These are phyloP conservation scores for Yponomeuta evonymella DNA, from an alignment of 2,888 invertebrate genomes.

Conservation along the genomic window DNA sequence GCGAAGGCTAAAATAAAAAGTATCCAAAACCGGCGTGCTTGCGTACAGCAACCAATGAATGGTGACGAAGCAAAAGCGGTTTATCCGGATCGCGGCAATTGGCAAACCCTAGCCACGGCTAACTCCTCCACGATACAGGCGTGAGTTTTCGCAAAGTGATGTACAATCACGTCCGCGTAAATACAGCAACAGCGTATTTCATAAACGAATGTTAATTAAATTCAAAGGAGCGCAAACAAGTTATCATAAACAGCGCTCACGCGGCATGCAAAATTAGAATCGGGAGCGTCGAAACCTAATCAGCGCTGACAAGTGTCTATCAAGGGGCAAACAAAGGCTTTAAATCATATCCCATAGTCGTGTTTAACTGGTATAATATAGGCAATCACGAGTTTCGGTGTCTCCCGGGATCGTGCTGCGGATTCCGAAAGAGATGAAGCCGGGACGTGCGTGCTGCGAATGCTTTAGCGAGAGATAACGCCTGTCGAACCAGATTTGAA, in stretches of 20 bases:
- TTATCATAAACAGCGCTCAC: not conserved
- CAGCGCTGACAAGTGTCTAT: slow-evolving; percentile 21
- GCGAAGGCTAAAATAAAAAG: too few species aligned
- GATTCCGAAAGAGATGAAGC: slow-evolving; percentile 39
- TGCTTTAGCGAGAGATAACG: slow-evolving; percentile 49
- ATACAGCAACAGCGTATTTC: not conserved
- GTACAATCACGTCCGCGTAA: too few species aligned
- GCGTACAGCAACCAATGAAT: too few species aligned
- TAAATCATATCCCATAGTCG: slow-evolving; percentile 28
- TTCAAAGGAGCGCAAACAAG: not conserved
- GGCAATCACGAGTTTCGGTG: slow-evolving; percentile 58
- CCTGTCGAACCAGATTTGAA: slow-evolving; percentile 66
- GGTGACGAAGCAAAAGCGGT: too few species aligned
- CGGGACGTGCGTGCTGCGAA: slow-evolving; percentile 55
- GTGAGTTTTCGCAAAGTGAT: too few species aligned
- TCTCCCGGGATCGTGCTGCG: slow-evolving; percentile 43
- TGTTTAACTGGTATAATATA: slow-evolving; percentile 53
- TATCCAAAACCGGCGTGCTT: too few species aligned
- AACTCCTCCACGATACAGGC: too few species aligned
- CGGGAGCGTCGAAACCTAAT: slow-evolving; percentile 4
- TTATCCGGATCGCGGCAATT: too few species aligned
- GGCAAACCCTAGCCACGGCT: too few species aligned
- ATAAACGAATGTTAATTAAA: not conserved
- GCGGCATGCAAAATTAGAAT: not conserved
- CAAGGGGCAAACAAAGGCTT: slow-evolving; percentile 23